Evolutionary conservation across 2,888 invertebrate genomes (phyloP).

Genomic region (Cataglyphis altisquamis): DNA sequence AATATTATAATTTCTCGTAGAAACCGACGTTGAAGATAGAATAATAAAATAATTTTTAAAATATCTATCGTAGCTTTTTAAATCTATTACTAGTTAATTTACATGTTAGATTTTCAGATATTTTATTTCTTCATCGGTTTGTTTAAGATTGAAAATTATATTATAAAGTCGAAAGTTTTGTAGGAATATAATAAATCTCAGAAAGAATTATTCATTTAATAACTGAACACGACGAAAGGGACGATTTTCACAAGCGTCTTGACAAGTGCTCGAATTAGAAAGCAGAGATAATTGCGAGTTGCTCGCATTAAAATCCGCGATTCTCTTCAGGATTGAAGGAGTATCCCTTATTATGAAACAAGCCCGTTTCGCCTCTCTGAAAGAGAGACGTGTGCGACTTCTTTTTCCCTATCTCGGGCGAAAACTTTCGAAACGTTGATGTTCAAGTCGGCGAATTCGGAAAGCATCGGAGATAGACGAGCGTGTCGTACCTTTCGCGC

Average conservation of each 20-base stretch:
- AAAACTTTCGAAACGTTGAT: conserved; percentile 49
- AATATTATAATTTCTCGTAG: not conserved
- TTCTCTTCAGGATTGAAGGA: conserved; percentile 47
- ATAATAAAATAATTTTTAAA: not conserved
- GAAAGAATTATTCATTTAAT: conserved; percentile 34
- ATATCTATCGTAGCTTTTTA: not conserved
- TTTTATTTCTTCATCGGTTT: conserved; percentile 15
- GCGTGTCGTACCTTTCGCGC: not conserved
- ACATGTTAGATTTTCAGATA: not conserved
- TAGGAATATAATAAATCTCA: not conserved
- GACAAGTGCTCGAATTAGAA: conserved; percentile 50
- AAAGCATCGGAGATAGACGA: conserved; percentile 6
- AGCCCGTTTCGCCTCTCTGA: conserved; percentile 8
- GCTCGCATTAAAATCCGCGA: conserved; percentile 40
- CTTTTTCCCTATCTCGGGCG: conserved; percentile 24
- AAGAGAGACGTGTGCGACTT: conserved; percentile 5
- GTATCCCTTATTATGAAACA: conserved; percentile 49
- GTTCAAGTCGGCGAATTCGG: conserved; percentile 1
- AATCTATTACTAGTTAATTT: not conserved
- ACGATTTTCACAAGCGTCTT: conserved; percentile 18
- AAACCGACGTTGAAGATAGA: not conserved
- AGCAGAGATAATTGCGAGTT: conserved; percentile 55
- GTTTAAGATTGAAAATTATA: not conserved
- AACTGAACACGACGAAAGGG: not conserved
- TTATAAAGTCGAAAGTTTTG: conserved; percentile 27